Evolutionary conservation across 2,797 vertebrate genomes (phyloP).

Genomic region (Tapirus indicus): DNA sequence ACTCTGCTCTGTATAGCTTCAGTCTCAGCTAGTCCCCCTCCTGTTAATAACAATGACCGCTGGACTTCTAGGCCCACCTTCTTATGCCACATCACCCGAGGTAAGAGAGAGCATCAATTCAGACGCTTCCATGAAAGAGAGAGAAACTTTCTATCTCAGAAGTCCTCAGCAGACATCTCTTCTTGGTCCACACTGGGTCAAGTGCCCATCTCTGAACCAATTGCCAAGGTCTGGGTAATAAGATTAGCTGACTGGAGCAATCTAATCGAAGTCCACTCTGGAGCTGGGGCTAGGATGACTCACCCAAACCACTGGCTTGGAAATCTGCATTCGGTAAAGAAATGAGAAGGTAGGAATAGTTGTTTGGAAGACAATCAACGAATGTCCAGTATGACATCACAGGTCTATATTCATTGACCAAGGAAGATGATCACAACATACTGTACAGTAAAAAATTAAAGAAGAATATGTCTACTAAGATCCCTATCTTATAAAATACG

Average conservation of each 20-base stretch:
- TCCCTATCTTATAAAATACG: background rate
- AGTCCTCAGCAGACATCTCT: slow-evolving; percentile 4
- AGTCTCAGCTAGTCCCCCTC: background rate
- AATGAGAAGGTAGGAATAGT: background rate
- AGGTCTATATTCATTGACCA: slow-evolving; percentile 12
- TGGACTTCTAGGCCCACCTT: background rate
- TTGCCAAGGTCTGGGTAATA: background rate
- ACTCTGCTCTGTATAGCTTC: background rate
- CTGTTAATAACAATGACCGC: background rate
- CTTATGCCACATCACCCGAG: background rate
- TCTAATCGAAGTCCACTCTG: background rate
- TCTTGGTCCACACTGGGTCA: background rate
- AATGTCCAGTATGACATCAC: background rate
- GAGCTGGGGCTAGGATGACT: background rate
- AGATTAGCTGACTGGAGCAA: background rate
- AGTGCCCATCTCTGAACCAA: background rate
- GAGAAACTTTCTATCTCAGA: background rate
- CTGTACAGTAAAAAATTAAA: background rate
- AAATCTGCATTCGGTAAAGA: slow-evolving; percentile 36
- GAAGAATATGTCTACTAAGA: background rate
- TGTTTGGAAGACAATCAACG: background rate
- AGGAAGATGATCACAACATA: background rate
- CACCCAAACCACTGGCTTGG: background rate
- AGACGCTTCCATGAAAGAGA: background rate
- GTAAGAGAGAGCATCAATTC: slow-evolving; percentile 13